Conservation (phyloP, 2,888 invertebrate genomes). For the Autographa pulchrina region DNA sequence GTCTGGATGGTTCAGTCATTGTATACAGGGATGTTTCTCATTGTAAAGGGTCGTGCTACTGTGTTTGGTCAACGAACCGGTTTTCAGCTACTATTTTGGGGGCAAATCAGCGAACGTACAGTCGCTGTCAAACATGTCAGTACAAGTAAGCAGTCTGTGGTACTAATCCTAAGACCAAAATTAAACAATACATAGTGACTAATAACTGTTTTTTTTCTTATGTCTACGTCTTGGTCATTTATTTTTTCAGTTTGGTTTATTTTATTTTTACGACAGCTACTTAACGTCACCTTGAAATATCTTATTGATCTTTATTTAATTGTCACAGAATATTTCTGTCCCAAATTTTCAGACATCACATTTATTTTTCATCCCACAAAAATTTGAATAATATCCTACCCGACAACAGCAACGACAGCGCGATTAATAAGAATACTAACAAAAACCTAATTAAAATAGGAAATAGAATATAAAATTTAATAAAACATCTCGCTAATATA, state of each 20-base stretch:
- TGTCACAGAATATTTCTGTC: not conserved
- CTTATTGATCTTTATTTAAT: slow-evolving; percentile 6
- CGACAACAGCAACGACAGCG: slow-evolving; percentile 22
- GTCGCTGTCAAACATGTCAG: slow-evolving; percentile 6
- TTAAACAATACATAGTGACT: no score
- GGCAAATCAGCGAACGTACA: slow-evolving; percentile 32
- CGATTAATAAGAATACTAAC: slow-evolving; percentile 48
- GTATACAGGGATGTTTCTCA: slow-evolving; percentile 26
- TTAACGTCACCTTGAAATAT: slow-evolving; percentile 2
- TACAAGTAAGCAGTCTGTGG: not conserved
- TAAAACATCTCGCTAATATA: slow-evolving; percentile 66
- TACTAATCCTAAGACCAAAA: no score
- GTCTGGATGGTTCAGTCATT: slow-evolving; percentile 40
- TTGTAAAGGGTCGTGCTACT: slow-evolving; percentile 26
- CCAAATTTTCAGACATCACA: slow-evolving; percentile 3
- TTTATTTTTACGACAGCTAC: not conserved
- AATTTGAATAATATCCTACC: slow-evolving; percentile 25
- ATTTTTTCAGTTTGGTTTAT: not conserved
- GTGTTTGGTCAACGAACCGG: slow-evolving; percentile 26
- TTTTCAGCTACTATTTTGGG: slow-evolving; percentile 31
- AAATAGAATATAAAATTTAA: slow-evolving; percentile 61
- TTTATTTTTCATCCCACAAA: slow-evolving; percentile 16
- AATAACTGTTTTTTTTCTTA: no score
- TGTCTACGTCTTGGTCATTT: no score
- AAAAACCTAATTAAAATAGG: slow-evolving; percentile 61